Evolutionary conservation across 2,113 vertebrate genomes (phyloP), one percentile per base, ranked within the genome.

Genomic region (Brachyhypopomus gauderio): DNA sequence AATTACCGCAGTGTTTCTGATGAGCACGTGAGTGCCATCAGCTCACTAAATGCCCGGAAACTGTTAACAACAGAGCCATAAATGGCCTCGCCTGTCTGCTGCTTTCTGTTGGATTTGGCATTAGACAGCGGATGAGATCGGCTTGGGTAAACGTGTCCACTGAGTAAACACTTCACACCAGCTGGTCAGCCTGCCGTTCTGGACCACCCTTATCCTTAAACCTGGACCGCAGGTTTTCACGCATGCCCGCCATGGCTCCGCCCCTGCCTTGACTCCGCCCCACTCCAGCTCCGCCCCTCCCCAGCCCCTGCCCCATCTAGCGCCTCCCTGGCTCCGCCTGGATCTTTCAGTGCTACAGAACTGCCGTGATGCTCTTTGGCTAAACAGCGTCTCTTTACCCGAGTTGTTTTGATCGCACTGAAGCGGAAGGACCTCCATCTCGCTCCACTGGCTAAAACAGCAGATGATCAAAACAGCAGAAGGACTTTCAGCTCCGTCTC

Each of bases 21-120:
- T 69, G 8, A 34, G 36, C 64, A 12, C 38, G 79, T 36, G 30
- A 67, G 16, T 22, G 55, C 1, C n/a, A 67, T 22, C n/a, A 22
- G 60, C 52, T 41, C 27, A 72, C 1, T 9, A 34, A 48, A 14
- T 69, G 63, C 66, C 7, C 66, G n/a, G 34, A 36, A n/a, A 34
- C n/a, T 23, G 60, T 41, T 66, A 71, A 80, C 62, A 81, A 38
- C 79, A 41, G 34, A 72, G 64, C 72, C 79, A 81, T 81, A 81
- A 81, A 81, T 81, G 79, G 62, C 72, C 62, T 55, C 9, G 12
- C 48, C 63, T 75, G 72, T 59, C 55, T 38, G 52, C n/a, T 75
- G 72, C 71, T 60, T 75, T 75, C 79, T 48, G 63, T 45, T 23
- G 48, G 75, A 55, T 75, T 69, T 81, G 79, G 72, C 45, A 64